Percentiles rank a stretch among this genome's conserved stretches.
These are phyloP conservation scores for Caenorhabditis zanzibari DNA, from an alignment of 2,888 invertebrate species.

Conservation along the genomic window DNA sequence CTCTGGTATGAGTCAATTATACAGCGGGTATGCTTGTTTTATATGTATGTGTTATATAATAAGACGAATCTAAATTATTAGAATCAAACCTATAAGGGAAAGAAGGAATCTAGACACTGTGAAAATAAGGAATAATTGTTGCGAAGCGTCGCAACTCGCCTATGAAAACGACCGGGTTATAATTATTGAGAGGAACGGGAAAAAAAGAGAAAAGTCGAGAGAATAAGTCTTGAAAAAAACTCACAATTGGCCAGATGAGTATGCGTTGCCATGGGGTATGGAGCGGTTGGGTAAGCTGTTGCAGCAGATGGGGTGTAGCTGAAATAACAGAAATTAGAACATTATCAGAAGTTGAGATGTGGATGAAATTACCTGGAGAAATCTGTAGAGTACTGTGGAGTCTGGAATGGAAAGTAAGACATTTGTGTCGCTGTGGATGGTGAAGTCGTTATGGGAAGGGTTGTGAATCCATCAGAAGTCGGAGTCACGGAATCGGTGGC, in stretches of 20 bases:
- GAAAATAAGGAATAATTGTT: conserved; percentile 51
- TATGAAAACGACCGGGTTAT: conserved; percentile 41
- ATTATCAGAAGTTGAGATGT: not conserved
- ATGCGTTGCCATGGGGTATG: conserved; percentile 43
- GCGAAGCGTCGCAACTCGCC: conserved; percentile 45
- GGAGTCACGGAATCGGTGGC: conserved; percentile 40
- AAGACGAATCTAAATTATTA: conserved; percentile 18
- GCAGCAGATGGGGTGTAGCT: conserved; percentile 43
- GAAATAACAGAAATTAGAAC: conserved; percentile 1
- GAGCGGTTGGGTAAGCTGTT: conserved; percentile 28
- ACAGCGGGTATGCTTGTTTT: conserved; percentile 15
- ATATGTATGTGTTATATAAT: conserved; percentile 44
- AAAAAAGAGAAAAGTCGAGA: conserved; percentile 36
- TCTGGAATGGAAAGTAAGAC: conserved; percentile 45
- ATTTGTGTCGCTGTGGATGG: conserved; percentile 47
- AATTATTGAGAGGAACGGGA: conserved; percentile 37
- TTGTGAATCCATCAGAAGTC: conserved; percentile 23
- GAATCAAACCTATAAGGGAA: conserved; percentile 17
- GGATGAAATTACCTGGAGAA: conserved; percentile 56
- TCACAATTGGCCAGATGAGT: conserved; percentile 52
- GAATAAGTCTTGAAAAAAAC: conserved; percentile 37
- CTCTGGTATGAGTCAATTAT: conserved; percentile 40
- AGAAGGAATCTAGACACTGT: conserved; percentile 17
- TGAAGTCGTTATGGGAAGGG: conserved; percentile 42
- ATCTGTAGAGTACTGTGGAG: conserved; percentile 50